These are phyloP conservation scores for Brachyrhaphis roseni DNA, from an alignment of 2,797 vertebrate species.

Conservation along the genomic window DNA sequence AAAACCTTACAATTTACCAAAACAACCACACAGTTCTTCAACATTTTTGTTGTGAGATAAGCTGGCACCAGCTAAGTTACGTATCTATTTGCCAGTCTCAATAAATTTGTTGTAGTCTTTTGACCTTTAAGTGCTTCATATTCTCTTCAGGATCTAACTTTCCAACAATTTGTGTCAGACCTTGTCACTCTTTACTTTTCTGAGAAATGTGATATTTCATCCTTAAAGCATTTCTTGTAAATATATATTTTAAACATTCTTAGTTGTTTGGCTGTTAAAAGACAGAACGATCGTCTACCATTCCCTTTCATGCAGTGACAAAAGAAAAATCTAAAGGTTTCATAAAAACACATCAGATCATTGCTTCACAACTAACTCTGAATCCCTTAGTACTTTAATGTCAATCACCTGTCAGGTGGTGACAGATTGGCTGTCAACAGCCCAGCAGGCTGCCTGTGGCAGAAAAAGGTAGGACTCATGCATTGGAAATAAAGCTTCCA, in stretches of 20 bases:
- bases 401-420: slow-evolving; percentile 69
- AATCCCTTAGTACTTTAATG: slow-evolving; percentile 68
- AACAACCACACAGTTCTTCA: background rate
- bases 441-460: slow-evolving; percentile 62
- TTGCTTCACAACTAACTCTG: slow-evolving; percentile 46
- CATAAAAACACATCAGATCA: slow-evolving; percentile 46
- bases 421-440: slow-evolving; percentile 63
- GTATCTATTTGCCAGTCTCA: background rate
- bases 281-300: slow-evolving; percentile 23
- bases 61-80: background rate
- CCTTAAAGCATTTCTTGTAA: slow-evolving; percentile 19
- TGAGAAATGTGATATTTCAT: slow-evolving; percentile 13
- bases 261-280: slow-evolving; percentile 19
- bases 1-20: background rate
- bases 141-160: background rate
- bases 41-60: background rate
- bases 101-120: background rate
- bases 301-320: slow-evolving; percentile 28
- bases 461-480: slow-evolving; percentile 45
- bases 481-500: slow-evolving; percentile 53
- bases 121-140: background rate
- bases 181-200: background rate
- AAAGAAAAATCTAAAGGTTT: slow-evolving; percentile 54
- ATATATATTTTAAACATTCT: slow-evolving; percentile 24
- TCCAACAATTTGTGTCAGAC: slow-evolving; percentile 8